phyloP scores from a whole-genome alignment of 2,113 vertebrate species.

The Salvelinus sp. region DNA sequence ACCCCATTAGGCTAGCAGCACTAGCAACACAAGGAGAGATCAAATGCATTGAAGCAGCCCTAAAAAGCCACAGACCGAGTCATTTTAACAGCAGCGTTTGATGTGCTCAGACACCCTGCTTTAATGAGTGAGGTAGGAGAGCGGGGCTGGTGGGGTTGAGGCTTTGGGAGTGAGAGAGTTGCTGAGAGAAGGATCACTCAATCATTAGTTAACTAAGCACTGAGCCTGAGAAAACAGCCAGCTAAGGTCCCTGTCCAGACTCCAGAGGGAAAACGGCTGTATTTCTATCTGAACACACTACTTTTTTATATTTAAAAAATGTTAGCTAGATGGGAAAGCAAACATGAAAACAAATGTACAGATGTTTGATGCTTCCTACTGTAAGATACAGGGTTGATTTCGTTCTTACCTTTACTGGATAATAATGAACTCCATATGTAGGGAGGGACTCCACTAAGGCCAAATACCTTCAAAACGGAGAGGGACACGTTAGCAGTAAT shows the following conservation, averaged over 20 bases:
- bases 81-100: slow-evolving; percentile 47
- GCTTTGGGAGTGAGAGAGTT: neutral
- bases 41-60: slow-evolving; percentile 39
- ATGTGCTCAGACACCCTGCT: slow-evolving; percentile 55
- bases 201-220: slow-evolving; percentile 17
- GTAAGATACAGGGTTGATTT: slow-evolving; percentile 20
- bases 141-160: slow-evolving; percentile 6
- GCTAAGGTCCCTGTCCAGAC: neutral
- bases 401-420: slow-evolving; percentile 90
- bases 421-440: slow-evolving; percentile 98
- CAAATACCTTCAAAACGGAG: slow-evolving; percentile 85
- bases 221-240: neutral
- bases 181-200: slow-evolving; percentile 8
- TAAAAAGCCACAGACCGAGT: slow-evolving; percentile 42
- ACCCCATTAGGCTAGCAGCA: slow-evolving; percentile 50
- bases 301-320: too few species aligned
- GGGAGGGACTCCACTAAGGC: slow-evolving; percentile 91
- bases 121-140: slow-evolving; percentile 44
- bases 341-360: neutral
- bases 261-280: neutral
- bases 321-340: neutral
- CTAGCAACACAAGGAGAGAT: slow-evolving; percentile 53
- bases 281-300: too few species aligned
- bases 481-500: slow-evolving; percentile 42
- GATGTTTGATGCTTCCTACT: slow-evolving; percentile 12